phyloP scores from a whole-genome alignment of 2,888 invertebrate genomes.

The Artemia sp. region DNA sequence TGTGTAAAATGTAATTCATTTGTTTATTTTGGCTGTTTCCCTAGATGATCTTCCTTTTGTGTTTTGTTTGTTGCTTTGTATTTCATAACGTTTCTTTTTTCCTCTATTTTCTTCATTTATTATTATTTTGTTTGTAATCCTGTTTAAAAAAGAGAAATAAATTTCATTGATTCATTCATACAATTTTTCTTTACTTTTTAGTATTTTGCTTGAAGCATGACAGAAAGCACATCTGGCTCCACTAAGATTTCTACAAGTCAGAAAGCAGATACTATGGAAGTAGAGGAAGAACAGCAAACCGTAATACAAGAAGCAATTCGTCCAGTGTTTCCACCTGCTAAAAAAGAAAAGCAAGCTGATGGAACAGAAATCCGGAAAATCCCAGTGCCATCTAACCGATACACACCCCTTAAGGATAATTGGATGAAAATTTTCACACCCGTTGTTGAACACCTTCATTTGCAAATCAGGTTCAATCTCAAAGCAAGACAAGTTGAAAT shows the following conservation, averaged over 20 bases:
- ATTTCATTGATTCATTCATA: no score
- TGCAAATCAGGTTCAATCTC: slow-evolving; percentile 86
- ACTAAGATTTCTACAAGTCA: neutral
- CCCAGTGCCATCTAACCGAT: slow-evolving; percentile 81
- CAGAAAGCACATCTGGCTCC: no score
- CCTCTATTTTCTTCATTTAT: no score
- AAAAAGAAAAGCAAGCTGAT: slow-evolving; percentile 28
- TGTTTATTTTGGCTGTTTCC: no score
- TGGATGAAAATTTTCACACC: slow-evolving; percentile 96
- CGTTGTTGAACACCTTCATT: slow-evolving; percentile 77
- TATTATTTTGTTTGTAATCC: no score
- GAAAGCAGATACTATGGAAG: slow-evolving; percentile 11
- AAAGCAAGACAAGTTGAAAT: slow-evolving; percentile 80
- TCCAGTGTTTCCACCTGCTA: slow-evolving; percentile 31
- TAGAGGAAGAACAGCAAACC: slow-evolving; percentile 6
- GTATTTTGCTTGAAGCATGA: no score
- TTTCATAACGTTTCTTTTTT: no score
- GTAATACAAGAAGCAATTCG: neutral
- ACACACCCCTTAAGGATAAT: slow-evolving; percentile 80
- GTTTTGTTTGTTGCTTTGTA: no score
- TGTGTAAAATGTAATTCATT: no score
- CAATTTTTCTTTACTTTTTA: no score
- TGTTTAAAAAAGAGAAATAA: no score
- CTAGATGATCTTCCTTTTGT: no score
- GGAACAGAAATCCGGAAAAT: slow-evolving; percentile 35